These are phyloP conservation scores for Pogonocichla stellata DNA, from an alignment of 2,113 vertebrate genomes.

Conservation along the genomic window DNA sequence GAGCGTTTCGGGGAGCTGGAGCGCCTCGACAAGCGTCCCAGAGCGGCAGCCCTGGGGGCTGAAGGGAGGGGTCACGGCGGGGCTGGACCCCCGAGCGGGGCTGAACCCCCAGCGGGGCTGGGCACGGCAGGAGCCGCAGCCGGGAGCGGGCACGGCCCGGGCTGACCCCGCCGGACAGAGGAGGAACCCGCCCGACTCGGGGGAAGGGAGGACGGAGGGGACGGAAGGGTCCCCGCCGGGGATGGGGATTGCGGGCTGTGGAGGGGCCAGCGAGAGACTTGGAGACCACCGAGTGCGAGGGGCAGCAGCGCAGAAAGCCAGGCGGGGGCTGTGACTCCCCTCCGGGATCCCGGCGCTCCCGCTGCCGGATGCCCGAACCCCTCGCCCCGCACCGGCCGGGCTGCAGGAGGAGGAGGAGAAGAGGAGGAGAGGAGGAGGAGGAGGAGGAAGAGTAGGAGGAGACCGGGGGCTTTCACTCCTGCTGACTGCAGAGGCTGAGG, in stretches of 20 bases:
- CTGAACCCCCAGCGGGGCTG: background rate
- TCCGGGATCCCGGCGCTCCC: background rate
- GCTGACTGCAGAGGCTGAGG: slow-evolving; percentile 22
- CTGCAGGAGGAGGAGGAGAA: background rate
- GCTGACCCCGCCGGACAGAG: background rate
- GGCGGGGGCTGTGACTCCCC: background rate
- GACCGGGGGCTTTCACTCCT: background rate
- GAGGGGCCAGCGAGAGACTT: slow-evolving; percentile 62
- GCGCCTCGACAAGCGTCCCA: background rate
- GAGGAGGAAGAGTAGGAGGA: slow-evolving; percentile 8
- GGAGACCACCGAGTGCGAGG: background rate
- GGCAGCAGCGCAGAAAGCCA: background rate
- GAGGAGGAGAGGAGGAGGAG: background rate
- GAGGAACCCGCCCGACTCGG: fast-evolving
- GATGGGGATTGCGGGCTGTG: slow-evolving; percentile 74
- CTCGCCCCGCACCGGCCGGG: background rate
- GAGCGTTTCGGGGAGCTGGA: background rate
- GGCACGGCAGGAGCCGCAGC: background rate
- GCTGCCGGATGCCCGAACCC: background rate
- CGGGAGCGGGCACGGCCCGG: fast-evolving
- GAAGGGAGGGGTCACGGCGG: background rate
- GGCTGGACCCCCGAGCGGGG: background rate
- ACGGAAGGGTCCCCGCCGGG: slow-evolving; percentile 60
- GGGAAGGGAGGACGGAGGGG: background rate
- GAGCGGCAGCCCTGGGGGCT: background rate